Base-by-base conservation (phyloP, 2,113 vertebrate genomes). In the Xiphophorus maculatus region DNA sequence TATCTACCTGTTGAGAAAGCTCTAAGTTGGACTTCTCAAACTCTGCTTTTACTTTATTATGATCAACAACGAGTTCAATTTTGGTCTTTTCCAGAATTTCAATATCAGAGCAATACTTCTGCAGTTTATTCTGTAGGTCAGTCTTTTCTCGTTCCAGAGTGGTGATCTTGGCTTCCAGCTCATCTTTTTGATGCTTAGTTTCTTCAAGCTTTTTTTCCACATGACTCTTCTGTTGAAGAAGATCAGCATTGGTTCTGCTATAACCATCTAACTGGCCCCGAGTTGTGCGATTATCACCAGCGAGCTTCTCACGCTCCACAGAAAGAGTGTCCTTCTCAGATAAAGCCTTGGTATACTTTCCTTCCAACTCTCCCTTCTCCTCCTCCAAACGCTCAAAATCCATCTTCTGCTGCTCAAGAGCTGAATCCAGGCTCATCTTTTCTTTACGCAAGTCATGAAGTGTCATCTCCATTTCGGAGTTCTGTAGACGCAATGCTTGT, bases 401-500 rank as follows among this genome's bases (percentile, higher is more conserved):
- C 30, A 89, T 89, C 7, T 95, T 93, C 60, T 97, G 93, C 78
- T 95, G 92, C 11, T 90, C 87, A 1, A 93, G 84, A 0, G 87
- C 91, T 17, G 84, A 90, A 81, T 96, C 94, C 63, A 99, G 74
- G 1, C 80, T 76, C 29, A 91, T 89, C 71, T 96, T 97, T 74
- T 97, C 96, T 77, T 94, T 95, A 35, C 94, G 75, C 63, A 96
- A 71, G 25, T 65, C 81, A 64, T 95, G 92, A 1, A 94, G 89
- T 32, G 91, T 86, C 80, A 93, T 96, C 81, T 95, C 93, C 1
- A 91, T 69, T 74, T 95, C 94, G 0, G 91, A 27, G 0, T 72
- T 83, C 77, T 95, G 95, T 71, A 74, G 66, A 71, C 64, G 40
- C 33, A 88, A 67, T 3, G 76, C 30, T 66, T 96, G 93, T 68